phyloP scores from a whole-genome alignment of 2,888 invertebrate genomes.

The Drosophila fungiperda region DNA sequence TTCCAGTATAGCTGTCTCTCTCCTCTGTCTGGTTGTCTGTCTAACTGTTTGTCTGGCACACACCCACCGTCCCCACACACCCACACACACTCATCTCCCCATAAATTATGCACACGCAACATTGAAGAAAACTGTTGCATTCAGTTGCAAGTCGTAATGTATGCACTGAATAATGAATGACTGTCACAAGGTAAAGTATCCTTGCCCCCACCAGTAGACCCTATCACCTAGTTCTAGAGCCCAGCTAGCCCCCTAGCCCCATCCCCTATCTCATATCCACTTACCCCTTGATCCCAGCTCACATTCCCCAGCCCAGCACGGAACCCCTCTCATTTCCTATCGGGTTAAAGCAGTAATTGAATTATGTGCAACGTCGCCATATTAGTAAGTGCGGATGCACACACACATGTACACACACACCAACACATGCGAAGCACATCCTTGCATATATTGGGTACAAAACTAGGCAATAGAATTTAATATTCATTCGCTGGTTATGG shows the following conservation, averaged over 20 bases:
- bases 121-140: slow-evolving; percentile 45
- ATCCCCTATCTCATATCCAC: not conserved
- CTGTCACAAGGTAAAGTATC: not conserved
- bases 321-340: not conserved
- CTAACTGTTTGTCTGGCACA: not conserved
- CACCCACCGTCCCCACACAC: not conserved
- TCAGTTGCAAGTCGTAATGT: slow-evolving; percentile 12
- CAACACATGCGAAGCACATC: not conserved
- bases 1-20: not conserved
- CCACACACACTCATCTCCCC: not conserved
- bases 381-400: slow-evolving; percentile 2
- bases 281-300: not conserved
- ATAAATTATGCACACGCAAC: slow-evolving; percentile 36
- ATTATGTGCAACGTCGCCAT: slow-evolving; percentile 30
- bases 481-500: not conserved
- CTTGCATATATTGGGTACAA: not conserved
- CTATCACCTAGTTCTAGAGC: not conserved
- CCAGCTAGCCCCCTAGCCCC: not conserved
- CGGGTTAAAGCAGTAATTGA: slow-evolving; percentile 20
- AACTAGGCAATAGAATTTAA: not conserved
- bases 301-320: not conserved
- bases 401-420: not conserved
- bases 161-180: slow-evolving; percentile 32
- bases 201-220: not conserved
- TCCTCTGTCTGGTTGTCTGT: not conserved